phyloP scores from a whole-genome alignment of 2,113 vertebrate genomes.

The Mellivora capensis region DNA sequence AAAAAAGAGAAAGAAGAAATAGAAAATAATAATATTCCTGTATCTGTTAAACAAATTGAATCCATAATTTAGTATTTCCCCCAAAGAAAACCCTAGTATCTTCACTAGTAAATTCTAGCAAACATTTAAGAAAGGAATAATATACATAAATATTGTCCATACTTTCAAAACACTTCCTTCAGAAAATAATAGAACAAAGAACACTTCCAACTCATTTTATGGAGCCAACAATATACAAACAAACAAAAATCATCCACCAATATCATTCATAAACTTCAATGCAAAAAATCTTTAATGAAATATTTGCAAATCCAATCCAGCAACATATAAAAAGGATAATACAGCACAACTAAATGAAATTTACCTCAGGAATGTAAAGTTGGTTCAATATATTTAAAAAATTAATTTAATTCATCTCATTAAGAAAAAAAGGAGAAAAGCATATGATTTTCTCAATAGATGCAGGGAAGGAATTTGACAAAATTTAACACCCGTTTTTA shows the following conservation, averaged over 20 bases:
- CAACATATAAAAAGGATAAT: not conserved
- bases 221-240: not conserved
- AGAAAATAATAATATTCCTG: not conserved
- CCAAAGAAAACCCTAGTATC: not conserved
- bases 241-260: not conserved
- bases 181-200: not conserved
- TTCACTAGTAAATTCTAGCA: not conserved
- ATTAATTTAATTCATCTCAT: not conserved
- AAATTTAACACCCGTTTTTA: not conserved
- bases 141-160: not conserved
- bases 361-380: conserved; percentile 33
- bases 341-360: not conserved
- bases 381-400: not conserved
- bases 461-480: not conserved
- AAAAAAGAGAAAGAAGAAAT: not conserved
- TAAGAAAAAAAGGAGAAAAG: not conserved
- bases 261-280: not conserved
- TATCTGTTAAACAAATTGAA: not conserved
- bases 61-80: not conserved
- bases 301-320: not conserved
- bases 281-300: conserved; percentile 17
- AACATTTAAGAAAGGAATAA: not conserved
- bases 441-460: not conserved
- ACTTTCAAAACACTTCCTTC: not conserved
- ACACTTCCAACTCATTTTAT: not conserved